Conservation (phyloP, 2,888 invertebrate genomes). For the Penaeus monodon region DNA sequence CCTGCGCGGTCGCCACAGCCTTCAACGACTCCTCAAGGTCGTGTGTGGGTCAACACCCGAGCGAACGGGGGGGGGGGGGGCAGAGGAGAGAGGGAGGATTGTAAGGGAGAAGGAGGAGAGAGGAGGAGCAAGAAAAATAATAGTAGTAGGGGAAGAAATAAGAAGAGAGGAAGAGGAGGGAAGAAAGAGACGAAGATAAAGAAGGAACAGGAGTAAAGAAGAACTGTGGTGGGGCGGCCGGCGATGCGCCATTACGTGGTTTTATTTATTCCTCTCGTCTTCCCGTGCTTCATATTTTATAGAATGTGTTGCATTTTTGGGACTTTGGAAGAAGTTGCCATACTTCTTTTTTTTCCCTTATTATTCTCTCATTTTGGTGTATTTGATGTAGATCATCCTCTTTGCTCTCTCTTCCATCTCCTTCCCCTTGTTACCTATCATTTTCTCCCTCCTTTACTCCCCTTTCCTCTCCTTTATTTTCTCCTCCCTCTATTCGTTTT, state of each 20-base stretch:
- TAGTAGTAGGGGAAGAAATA: neutral
- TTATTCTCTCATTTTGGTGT: neutral
- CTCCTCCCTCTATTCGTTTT: neutral
- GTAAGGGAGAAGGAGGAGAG: neutral
- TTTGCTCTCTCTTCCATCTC: neutral
- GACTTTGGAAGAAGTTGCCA: neutral
- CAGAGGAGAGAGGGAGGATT: neutral
- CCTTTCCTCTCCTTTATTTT: neutral
- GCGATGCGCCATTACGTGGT: too few relatives aligned
- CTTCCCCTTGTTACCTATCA: neutral
- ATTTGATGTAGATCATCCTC: neutral
- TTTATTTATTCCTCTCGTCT: neutral
- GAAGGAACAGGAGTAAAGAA: too few relatives aligned
- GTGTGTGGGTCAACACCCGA: conserved; percentile 1
- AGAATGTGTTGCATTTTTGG: neutral
- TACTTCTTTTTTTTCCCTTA: neutral
- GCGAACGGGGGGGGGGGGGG: neutral
- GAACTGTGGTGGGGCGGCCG: too few relatives aligned
- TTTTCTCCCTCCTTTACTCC: neutral
- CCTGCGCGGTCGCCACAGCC: too few relatives aligned
- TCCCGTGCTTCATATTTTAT: conserved; percentile 5
- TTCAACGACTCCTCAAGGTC: too few relatives aligned
- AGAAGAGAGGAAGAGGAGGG: too few relatives aligned
- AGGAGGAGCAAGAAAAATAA: neutral
- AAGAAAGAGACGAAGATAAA: too few relatives aligned